Evolutionary conservation across 2,797 vertebrate species (phyloP), one percentile per base, ranked within the genome.

Genomic region (Pipistrellus nathusii): DNA sequence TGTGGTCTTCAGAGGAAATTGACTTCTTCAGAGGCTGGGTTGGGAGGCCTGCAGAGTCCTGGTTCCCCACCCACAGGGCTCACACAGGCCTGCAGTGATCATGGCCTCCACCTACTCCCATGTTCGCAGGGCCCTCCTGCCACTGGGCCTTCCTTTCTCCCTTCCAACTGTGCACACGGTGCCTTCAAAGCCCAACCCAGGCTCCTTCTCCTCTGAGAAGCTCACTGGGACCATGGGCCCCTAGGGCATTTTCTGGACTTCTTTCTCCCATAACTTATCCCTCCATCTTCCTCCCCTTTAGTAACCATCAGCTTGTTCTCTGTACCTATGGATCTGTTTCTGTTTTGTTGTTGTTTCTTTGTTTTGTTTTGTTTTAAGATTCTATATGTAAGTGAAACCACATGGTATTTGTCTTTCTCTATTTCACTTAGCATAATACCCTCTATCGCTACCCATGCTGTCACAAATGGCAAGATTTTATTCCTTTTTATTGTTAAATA

Each of bases 141-240:
- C 8, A 17, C 32, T 8, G 2, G 25, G 1, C 38, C 75, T 90
- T 32, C 75, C 51, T 68, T 21, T 62, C 80, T 91, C 5, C 1
- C 11, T 15, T 55, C 69, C 15, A 6, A 46, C 44, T 51, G 23
- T 73, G 41, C 30, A 5, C 35, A 4, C 51, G 2, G 2, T 32
- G 27, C 75, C 41, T 64, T 48, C 8, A 46, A 66, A 85, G 23
- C 64, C 57, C 25, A 55, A 0, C 11, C 17, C 25, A 10, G 73
- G 8, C 18, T 59, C 66, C 10, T 55, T 20, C 32, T 76, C 32
- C 44, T 95, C 53, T 53, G 14, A 8, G 82, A 76, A 93, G 88
- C 41, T 17, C 44, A 2, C 6, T 0, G 0, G 35, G 59, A 55
- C 32, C 21, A 17, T 6, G 2, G 32, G 8, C 44, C 21, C 46